Percentiles rank a stretch among this genome's conserved stretches.
Evolutionary conservation across 1,140 invertebrate species (phyloP).

Genomic region (Brachionus paranguensis): DNA sequence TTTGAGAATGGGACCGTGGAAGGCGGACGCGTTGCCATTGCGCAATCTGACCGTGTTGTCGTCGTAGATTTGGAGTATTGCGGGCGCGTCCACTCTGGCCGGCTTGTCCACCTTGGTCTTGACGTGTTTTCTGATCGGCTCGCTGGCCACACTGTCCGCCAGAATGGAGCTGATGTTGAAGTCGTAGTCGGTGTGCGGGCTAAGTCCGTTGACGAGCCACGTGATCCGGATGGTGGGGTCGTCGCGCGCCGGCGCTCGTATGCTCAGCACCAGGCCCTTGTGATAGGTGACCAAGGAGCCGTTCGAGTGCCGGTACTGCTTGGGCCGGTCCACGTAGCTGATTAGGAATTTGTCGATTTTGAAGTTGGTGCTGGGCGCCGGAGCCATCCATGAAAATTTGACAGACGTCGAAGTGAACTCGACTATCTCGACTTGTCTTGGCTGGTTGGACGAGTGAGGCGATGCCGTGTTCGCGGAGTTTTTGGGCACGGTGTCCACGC

Average conservation of each 20-base stretch:
- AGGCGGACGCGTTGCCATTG: constrained; percentile 71
- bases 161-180: constrained; percentile 6
- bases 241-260: constrained; percentile 4
- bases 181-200: neutral
- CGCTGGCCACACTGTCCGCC: neutral
- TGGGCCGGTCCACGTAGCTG: neutral
- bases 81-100: neutral
- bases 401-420: constrained; percentile 30
- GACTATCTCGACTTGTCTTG: neutral
- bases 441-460: neutral
- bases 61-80: neutral
- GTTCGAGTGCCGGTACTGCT: neutral
- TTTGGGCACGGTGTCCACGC: too few species aligned
- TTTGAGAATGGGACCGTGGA: constrained; percentile 95
- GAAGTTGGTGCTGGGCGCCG: neutral
- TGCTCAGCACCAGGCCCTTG: neutral
- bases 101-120: constrained; percentile 28
- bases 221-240: constrained; percentile 1
- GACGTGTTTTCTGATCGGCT: neutral
- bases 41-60: neutral
- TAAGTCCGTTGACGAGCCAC: constrained; percentile 26
- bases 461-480: too few species aligned
- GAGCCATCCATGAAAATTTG: constrained; percentile 31
- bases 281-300: neutral
- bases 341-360: constrained; percentile 35